These are phyloP conservation scores for Melinopterus prodromus DNA, from an alignment of 2,888 invertebrate genomes.

Conservation along the genomic window DNA sequence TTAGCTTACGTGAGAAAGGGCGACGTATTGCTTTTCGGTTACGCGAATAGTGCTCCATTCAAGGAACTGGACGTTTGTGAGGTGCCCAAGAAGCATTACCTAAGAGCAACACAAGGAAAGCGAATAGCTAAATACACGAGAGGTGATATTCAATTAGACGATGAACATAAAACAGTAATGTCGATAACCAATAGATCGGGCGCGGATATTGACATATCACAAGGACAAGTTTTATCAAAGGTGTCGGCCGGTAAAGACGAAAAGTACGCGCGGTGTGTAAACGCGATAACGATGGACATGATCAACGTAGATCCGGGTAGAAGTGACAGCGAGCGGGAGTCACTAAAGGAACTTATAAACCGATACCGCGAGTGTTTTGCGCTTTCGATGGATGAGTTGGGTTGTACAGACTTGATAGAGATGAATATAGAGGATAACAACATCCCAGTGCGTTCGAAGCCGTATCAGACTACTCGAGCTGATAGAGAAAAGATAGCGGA, in stretches of 20 bases:
- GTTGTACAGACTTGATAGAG: slow-evolving; percentile 31
- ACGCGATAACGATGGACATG: neutral
- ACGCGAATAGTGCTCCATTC: no score
- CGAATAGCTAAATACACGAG: no score
- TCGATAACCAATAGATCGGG: no score
- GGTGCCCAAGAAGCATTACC: no score
- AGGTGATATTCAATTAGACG: no score
- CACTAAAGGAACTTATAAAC: slow-evolving; percentile 10
- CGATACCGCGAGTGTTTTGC: slow-evolving; percentile 33
- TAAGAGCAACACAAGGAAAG: no score
- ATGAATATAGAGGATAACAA: slow-evolving; percentile 34
- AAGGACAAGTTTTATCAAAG: no score
- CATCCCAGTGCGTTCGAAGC: slow-evolving; percentile 32
- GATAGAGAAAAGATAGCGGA: slow-evolving; percentile 32
- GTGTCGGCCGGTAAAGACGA: no score
- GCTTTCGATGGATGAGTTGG: slow-evolving; percentile 32
- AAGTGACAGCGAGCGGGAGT: neutral
- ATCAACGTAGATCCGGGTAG: neutral
- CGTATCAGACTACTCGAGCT: slow-evolving; percentile 29
- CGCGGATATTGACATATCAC: no score
- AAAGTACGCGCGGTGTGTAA: no score
- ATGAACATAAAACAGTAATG: no score
- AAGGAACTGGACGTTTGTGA: no score
- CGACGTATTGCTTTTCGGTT: neutral
- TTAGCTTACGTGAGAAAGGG: slow-evolving; percentile 14